Base-by-base conservation (phyloP, 2,797 vertebrate species). In the Heteromormyrus szaboi region DNA sequence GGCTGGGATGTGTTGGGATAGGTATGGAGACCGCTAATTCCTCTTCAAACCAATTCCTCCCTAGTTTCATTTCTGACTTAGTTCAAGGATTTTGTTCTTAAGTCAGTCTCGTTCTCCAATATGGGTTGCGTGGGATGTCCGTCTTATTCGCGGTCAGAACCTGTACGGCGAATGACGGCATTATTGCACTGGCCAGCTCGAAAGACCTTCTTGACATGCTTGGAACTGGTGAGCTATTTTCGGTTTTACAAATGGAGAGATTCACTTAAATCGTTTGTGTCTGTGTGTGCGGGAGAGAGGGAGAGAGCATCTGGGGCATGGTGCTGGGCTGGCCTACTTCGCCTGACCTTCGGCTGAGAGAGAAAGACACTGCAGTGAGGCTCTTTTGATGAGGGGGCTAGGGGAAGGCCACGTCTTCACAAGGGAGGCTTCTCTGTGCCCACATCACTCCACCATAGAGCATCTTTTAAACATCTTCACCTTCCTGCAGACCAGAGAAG, bases 301-400 rank as follows among this genome's bases (percentile, higher is more conserved):
- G 89, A 89, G 89, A 79, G 46, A 90, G 37, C 90, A 90, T 90
- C 87, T 93, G 91, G 89, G 91, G 90, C 89, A 89, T 59, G 89
- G 87, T 86, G 89, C 90, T 88, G 92, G 91, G 90, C 89, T 94
- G 93, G 88, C 93, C 93, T 94, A 90, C 93, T 94, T 94, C 91
- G 83, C 88, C 83, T 53, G 89, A 91, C 90, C 92, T 92, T 92
- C 89, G 90, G 85, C n/a, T 65, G 83, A 59, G 89, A 85, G 46
- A 84, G 89, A 92, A 89, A 91, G 90, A 51, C 91, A 92, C 91
- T 92, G 91, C 90, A 53, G 90, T 90, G 88, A 85, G 41, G 46
- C 81, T 51, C 81, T 25, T 65, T 17, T 46, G 9, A n/a, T 14
- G 17, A 19, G 1, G 22, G 76, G 54, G 79, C n/a, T 22, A 5